Evolutionary conservation across 2,797 vertebrate genomes (phyloP).

Genomic region (Myotis myotis): DNA sequence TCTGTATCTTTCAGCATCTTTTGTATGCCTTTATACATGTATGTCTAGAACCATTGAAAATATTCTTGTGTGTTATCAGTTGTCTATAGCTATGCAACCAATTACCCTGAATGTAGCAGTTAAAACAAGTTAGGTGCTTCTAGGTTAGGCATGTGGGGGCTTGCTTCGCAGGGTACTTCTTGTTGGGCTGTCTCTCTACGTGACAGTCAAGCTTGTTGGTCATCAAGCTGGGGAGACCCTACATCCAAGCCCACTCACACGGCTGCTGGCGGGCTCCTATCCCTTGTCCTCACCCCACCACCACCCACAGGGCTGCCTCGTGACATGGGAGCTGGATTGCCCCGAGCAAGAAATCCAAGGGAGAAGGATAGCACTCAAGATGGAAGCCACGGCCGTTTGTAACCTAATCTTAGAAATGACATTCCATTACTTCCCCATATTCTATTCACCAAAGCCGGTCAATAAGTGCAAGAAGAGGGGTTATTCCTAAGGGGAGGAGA

Average conservation of each 20-base stretch:
- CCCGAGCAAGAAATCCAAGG: neutral
- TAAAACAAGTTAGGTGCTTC: neutral
- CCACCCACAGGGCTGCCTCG: neutral
- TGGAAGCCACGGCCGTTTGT: neutral
- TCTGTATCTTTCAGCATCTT: neutral
- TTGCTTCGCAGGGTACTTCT: neutral
- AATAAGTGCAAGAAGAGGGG: neutral
- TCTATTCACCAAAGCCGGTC: neutral
- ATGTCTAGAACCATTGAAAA: neutral
- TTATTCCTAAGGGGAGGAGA: neutral
- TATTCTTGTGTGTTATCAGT: neutral
- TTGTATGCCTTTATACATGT: neutral
- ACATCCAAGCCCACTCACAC: accelerated
- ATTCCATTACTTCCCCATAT: neutral
- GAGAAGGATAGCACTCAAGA: neutral
- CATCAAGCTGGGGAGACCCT: neutral
- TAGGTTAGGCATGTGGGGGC: neutral
- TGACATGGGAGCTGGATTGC: neutral
- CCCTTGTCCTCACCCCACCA: neutral
- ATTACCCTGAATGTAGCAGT: neutral
- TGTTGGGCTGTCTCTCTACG: neutral
- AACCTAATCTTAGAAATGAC: neutral
- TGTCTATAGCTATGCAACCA: neutral
- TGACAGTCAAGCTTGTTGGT: neutral
- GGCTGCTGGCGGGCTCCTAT: no score